These are phyloP conservation scores for Rachycentron canadum DNA, from an alignment of 2,797 vertebrate species.

Conservation along the genomic window DNA sequence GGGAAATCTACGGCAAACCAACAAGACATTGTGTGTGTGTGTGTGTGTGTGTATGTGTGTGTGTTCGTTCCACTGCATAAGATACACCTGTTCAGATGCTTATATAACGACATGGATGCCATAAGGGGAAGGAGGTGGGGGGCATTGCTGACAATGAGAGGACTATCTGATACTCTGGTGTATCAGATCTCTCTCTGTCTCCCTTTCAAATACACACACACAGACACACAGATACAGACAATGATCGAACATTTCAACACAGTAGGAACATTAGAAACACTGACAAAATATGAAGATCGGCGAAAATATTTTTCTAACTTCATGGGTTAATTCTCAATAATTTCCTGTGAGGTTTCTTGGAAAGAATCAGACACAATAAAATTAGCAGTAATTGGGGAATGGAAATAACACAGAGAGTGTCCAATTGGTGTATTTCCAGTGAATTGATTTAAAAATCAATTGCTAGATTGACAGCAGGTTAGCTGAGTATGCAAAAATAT, in stretches of 20 bases:
- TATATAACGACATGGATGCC: constrained; percentile 34
- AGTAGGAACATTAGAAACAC: too few species aligned
- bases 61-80: background rate
- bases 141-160: constrained; percentile 3
- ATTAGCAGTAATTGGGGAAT: background rate
- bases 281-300: background rate
- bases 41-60: constrained; percentile 23
- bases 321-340: background rate
- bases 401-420: background rate
- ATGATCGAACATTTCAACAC: background rate
- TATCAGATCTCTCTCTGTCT: background rate
- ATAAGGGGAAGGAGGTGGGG: background rate
- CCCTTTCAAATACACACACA: too few species aligned
- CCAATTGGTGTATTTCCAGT: background rate
- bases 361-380: background rate
- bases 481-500: background rate
- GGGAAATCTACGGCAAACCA: constrained; percentile 39
- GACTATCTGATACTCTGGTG: constrained; percentile 33
- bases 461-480: background rate
- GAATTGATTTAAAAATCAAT: background rate
- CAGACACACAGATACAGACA: background rate
- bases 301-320: background rate
- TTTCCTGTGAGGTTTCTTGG: background rate
- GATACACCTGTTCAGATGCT: constrained; percentile 32
- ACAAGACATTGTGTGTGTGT: constrained; percentile 13